Percentiles rank a stretch among this genome's conserved stretches.
These are phyloP conservation scores for Bombus ignitus DNA, from an alignment of 1,140 invertebrate species.

Conservation along the genomic window DNA sequence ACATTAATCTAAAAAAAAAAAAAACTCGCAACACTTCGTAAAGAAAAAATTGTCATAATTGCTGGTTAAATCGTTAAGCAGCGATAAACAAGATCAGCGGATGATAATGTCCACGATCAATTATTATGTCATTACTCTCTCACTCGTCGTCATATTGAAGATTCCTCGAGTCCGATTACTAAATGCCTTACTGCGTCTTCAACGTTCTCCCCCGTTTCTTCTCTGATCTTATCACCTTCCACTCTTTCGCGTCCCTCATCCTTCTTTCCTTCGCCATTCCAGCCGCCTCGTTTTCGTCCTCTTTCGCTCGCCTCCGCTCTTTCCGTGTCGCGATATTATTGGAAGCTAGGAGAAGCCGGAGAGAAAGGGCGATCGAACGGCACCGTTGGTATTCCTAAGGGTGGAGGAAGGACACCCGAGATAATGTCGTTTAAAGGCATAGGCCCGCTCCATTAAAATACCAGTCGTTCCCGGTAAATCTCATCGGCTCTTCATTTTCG, in stretches of 20 bases:
- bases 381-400: slow-evolving; percentile 63
- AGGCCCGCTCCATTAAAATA: slow-evolving; percentile 61
- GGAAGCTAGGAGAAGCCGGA: slow-evolving; percentile 30
- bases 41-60: too few relatives aligned
- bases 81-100: background rate
- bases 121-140: slow-evolving; percentile 54
- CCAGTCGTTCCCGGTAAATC: slow-evolving; percentile 61
- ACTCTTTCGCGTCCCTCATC: background rate
- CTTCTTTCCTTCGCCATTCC: slow-evolving; percentile 20
- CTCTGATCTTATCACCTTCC: background rate
- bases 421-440: slow-evolving; percentile 65
- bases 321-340: slow-evolving; percentile 57
- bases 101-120: background rate
- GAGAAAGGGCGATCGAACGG: slow-evolving; percentile 50
- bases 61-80: background rate
- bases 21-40: too few relatives aligned
- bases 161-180: slow-evolving; percentile 65
- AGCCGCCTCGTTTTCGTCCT: slow-evolving; percentile 17
- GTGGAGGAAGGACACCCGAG: slow-evolving; percentile 53
- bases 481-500: slow-evolving; percentile 64
- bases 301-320: slow-evolving; percentile 29
- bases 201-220: background rate
- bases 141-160: slow-evolving; percentile 49
- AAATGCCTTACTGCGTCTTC: slow-evolving; percentile 53
- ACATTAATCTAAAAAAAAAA: background rate